These are phyloP conservation scores for Hypercompe scribonia DNA, from an alignment of 2,888 invertebrate species.

Conservation along the genomic window DNA sequence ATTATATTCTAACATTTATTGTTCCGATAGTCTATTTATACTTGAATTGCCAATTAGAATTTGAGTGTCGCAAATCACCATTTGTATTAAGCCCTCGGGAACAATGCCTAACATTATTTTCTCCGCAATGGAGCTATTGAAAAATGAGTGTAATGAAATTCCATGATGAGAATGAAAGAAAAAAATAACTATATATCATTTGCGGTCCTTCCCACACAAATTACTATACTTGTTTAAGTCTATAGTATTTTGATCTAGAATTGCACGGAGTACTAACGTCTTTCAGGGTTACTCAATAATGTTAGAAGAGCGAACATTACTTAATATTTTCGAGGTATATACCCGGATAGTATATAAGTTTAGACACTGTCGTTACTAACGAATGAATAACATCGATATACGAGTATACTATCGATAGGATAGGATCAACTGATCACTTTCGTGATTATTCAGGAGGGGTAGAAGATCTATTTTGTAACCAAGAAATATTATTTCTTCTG, in stretches of 20 bases:
- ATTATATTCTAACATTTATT: slow-evolving; percentile 22
- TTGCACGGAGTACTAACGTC: not conserved
- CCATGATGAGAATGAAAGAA: slow-evolving; percentile 28
- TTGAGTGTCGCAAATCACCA: slow-evolving; percentile 29
- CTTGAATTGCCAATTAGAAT: slow-evolving; percentile 22
- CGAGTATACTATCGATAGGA: no score
- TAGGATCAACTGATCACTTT: no score
- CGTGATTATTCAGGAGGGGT: no score
- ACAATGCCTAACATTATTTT: slow-evolving; percentile 29
- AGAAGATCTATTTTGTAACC: no score
- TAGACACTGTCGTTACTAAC: no score
- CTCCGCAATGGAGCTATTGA: slow-evolving; percentile 33
- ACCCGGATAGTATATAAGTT: no score
- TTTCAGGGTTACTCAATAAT: not conserved
- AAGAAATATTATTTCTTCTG: no score
- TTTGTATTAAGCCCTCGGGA: slow-evolving; percentile 25
- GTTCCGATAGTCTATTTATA: slow-evolving; percentile 14
- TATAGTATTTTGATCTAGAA: not conserved
- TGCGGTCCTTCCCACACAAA: slow-evolving; percentile 15
- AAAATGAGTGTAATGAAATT: slow-evolving; percentile 43
- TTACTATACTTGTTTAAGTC: slow-evolving; percentile 9
- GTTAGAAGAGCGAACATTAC: no score
- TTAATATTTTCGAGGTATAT: no score
- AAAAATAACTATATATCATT: slow-evolving; percentile 18
- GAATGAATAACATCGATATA: no score